phyloP scores from a whole-genome alignment of 1,140 invertebrate species.

The Venturia canescens region DNA sequence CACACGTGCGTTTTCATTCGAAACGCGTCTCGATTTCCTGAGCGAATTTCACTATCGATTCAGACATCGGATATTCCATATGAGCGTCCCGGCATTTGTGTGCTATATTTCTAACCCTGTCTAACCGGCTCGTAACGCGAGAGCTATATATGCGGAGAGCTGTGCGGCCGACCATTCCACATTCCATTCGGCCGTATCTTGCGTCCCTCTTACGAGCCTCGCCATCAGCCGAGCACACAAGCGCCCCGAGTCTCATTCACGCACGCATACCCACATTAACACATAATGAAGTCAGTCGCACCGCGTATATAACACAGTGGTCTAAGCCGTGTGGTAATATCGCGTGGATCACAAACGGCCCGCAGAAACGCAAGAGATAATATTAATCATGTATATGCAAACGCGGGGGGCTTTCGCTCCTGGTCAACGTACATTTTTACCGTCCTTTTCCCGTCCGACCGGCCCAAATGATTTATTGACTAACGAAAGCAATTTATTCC shows the following conservation, averaged over 20 bases:
- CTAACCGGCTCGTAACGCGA: not conserved
- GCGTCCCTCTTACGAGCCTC: constrained; percentile 54
- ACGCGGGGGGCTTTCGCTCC: constrained; percentile 67
- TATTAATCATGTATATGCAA: constrained; percentile 75
- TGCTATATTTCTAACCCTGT: not conserved
- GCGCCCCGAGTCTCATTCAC: not conserved
- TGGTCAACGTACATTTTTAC: constrained; percentile 57
- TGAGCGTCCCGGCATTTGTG: not conserved
- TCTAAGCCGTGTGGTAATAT: constrained; percentile 74
- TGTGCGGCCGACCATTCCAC: constrained; percentile 69
- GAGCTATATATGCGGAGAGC: not conserved
- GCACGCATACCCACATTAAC: not conserved
- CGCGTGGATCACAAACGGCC: constrained; percentile 53
- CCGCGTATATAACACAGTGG: constrained; percentile 55
- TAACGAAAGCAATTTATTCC: not conserved
- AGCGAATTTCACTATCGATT: too few relatives aligned
- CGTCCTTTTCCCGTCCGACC: constrained; percentile 57
- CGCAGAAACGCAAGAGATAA: constrained; percentile 65
- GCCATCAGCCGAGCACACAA: not conserved
- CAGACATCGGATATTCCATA: not conserved
- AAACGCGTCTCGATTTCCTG: too few relatives aligned
- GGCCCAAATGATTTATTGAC: constrained; percentile 69
- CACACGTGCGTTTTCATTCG: too few relatives aligned
- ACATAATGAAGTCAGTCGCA: constrained; percentile 72
- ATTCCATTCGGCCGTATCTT: constrained; percentile 68